phyloP scores from a whole-genome alignment of 2,113 vertebrate species.

The Corythornis madagascariensis region DNA sequence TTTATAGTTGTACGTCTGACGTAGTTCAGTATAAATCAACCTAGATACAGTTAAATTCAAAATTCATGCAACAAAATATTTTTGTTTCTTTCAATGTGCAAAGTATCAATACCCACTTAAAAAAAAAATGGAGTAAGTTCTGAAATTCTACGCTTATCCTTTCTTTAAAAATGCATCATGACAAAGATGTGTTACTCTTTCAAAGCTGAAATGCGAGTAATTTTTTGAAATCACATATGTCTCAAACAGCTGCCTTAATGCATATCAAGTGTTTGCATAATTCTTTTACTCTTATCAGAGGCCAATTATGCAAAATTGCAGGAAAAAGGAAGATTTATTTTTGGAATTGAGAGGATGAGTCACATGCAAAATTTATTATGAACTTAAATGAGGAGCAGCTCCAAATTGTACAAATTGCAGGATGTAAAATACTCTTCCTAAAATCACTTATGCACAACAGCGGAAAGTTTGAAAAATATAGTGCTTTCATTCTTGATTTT shows the following conservation, averaged over 20 bases:
- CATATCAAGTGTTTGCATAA: conserved; percentile 26
- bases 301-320: conserved; percentile 49
- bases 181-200: not conserved
- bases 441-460: not conserved
- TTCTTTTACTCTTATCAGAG: conserved; percentile 20
- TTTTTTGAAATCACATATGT: conserved; percentile 13
- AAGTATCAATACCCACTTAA: not conserved
- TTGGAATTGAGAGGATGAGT: conserved; percentile 37
- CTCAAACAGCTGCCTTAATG: conserved; percentile 28
- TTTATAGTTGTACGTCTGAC: not conserved
- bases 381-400: not conserved
- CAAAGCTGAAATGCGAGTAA: not conserved
- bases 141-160: not conserved
- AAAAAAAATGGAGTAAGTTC: not conserved
- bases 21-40: not conserved
- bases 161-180: not conserved
- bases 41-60: not conserved
- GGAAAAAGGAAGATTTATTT: conserved; percentile 51
- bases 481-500: not conserved
- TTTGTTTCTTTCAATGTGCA: not conserved
- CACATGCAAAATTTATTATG: conserved; percentile 21
- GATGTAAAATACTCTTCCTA: not conserved
- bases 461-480: not conserved
- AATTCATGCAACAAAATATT: not conserved
- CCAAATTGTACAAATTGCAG: not conserved